Evolutionary conservation across 2,113 vertebrate species (phyloP).

Genomic region (Anguilla japonica): DNA sequence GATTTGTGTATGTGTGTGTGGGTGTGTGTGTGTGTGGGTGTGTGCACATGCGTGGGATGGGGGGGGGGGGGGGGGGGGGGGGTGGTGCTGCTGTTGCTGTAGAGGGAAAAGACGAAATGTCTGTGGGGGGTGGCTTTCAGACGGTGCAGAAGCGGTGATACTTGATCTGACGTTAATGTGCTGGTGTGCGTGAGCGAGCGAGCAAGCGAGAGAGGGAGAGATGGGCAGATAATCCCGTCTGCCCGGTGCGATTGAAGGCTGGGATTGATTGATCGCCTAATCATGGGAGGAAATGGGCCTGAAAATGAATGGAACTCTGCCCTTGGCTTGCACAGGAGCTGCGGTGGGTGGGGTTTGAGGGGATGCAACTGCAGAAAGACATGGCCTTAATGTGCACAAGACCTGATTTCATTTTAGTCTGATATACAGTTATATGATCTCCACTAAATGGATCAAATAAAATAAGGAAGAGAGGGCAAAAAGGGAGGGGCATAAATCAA

Average conservation of each 20-base stretch:
- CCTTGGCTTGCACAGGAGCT: constrained; percentile 74
- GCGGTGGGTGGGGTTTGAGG: constrained; percentile 63
- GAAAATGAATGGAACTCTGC: constrained; percentile 84
- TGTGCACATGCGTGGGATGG: constrained; percentile 17
- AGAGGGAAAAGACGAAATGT: constrained; percentile 61
- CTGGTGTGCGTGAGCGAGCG: constrained; percentile 49
- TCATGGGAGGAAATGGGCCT: constrained; percentile 85
- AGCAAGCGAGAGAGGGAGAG: constrained; percentile 64
- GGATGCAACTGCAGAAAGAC: constrained; percentile 72
- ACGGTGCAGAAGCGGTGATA: constrained; percentile 68
- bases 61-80: constrained; percentile 41
- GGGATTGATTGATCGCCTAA: constrained; percentile 85
- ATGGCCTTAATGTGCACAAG: constrained; percentile 76
- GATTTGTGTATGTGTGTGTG: constrained; percentile 11
- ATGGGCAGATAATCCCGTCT: constrained; percentile 83
- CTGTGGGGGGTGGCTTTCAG: constrained; percentile 61
- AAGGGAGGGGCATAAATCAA: constrained; percentile 76
- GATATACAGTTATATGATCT: constrained; percentile 83
- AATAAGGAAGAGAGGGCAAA: constrained; percentile 65
- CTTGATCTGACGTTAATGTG: constrained; percentile 82
- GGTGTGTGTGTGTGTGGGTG: constrained; percentile 21
- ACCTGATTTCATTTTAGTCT: constrained; percentile 82
- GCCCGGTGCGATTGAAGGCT: constrained; percentile 81
- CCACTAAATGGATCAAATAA: constrained; percentile 79
- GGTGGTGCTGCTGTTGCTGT: constrained; percentile 37